Base-by-base conservation (phyloP, 2,113 vertebrate genomes). In the Aptenodytes patagonicus region DNA sequence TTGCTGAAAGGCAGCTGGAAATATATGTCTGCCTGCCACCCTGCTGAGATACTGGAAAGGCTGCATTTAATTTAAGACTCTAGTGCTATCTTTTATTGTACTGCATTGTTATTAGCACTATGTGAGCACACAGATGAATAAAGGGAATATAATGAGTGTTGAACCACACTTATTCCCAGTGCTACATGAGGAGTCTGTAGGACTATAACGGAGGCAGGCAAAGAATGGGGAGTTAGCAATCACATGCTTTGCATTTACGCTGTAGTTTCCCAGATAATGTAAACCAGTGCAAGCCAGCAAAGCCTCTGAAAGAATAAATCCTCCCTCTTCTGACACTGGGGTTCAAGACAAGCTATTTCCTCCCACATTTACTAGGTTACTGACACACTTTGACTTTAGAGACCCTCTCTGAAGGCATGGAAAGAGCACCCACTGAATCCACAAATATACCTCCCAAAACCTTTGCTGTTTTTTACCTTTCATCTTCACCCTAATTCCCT, bases 1-100 rank as follows among this genome's bases (percentile, higher is more conserved):
- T 42, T 97, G 96, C 83, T 96, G 96, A 96, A 97, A 96, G 90
- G 90, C 94, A 97, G 94, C 89, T 96, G 96, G 97, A 96, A 96
- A 97, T 69, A 44, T 64, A 89, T 17, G 89, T 73, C 96, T 97
- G 94, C 78, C 83, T 95, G 93, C 89, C 87, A 95, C 89, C 96
- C 97, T 94, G 91, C 95, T 95, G 95, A 91, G 96, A 95, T 85
- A 82, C 89, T 97, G 89, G 95, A 84, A 95, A 84, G 62, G 65
- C 93, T 96, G 97, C 31, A 57, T 83, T 95, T 81, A 89, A 94
- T 92, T 97, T 93, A 71, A 84, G 93, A 62, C 51, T 82, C 73
- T 52, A 54, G 83, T 65, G 86, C 95, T 97, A 92, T 97, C 97
- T 92, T 92, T 96, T 86, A 75, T 87, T 95, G 88, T 83, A 54